Evolutionary conservation across 2,888 invertebrate genomes (phyloP).

Genomic region (Melinaea menophilus): DNA sequence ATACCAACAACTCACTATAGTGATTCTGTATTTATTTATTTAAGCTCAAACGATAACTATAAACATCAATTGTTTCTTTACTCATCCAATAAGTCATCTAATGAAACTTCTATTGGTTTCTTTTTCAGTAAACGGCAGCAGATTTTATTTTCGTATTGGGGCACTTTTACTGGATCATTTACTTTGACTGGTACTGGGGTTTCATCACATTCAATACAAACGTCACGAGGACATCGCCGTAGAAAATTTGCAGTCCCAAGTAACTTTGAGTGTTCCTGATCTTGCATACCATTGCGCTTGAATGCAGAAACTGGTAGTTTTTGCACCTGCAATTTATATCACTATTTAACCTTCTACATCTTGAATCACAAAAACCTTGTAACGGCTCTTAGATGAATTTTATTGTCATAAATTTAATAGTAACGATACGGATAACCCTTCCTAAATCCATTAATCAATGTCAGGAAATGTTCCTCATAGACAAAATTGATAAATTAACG

Average conservation of each 20-base stretch:
- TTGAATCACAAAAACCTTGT: slow-evolving; percentile 10
- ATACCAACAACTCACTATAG: neutral
- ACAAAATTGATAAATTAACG: slow-evolving; percentile 42
- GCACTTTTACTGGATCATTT: slow-evolving; percentile 59
- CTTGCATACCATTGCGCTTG: slow-evolving; percentile 73
- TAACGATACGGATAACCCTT: slow-evolving; percentile 23
- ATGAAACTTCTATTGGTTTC: slow-evolving; percentile 55
- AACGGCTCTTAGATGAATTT: neutral
- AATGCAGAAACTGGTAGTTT: slow-evolving; percentile 64
- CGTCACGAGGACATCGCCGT: slow-evolving; percentile 55
- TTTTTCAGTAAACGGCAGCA: slow-evolving; percentile 44
- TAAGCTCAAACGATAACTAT: neutral
- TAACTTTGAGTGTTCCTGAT: slow-evolving; percentile 63
- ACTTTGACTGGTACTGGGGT: slow-evolving; percentile 45
- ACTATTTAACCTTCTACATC: slow-evolving; percentile 40
- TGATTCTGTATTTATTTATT: neutral
- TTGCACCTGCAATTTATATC: slow-evolving; percentile 65
- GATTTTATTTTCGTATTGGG: slow-evolving; percentile 40
- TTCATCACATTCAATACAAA: slow-evolving; percentile 54
- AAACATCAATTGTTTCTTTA: slow-evolving; percentile 11
- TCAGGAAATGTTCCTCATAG: slow-evolving; percentile 32
- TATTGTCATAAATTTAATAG: slow-evolving; percentile 18
- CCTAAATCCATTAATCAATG: slow-evolving; percentile 32
- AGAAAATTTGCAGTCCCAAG: slow-evolving; percentile 65
- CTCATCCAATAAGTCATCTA: slow-evolving; percentile 58